Evolutionary conservation across 1,140 invertebrate species (phyloP).

Genomic region (Panagrolaimus sp.): DNA sequence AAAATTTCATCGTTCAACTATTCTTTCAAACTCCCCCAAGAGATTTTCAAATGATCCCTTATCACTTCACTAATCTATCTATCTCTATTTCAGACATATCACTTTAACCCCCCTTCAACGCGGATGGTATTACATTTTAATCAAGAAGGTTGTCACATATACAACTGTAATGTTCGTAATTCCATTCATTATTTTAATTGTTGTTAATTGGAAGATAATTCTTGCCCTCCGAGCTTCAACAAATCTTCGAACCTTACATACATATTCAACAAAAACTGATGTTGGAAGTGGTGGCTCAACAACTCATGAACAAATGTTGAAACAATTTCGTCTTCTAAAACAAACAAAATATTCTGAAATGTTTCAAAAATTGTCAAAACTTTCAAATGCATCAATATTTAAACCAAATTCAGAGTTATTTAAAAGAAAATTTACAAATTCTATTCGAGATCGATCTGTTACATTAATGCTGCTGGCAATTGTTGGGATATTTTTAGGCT

Average conservation of each 20-base stretch:
- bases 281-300: conserved; percentile 4
- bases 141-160: conserved; percentile 53
- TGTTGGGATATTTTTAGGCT: conserved; percentile 54
- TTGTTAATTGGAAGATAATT: conserved; percentile 55
- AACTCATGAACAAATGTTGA: conserved; percentile 20
- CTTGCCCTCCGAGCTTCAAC: conserved; percentile 45
- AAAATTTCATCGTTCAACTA: too few species aligned
- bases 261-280: conserved; percentile 51
- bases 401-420: conserved; percentile 48
- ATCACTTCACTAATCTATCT: background rate
- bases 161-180: conserved; percentile 58
- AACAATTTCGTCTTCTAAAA: conserved; percentile 54
- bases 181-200: conserved; percentile 49
- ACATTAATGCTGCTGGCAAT: conserved; percentile 59
- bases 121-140: conserved; percentile 41
- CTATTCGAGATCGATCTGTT: conserved; percentile 49
- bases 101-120: conserved; percentile 41
- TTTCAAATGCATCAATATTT: conserved; percentile 37
- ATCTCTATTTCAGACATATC: conserved; percentile 41
- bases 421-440: conserved; percentile 51
- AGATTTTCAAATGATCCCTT: too few species aligned
- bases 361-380: conserved; percentile 49
- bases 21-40: too few species aligned
- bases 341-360: conserved; percentile 51
- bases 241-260: conserved; percentile 51